These are phyloP conservation scores for Eupithecia insigniata DNA, from an alignment of 2,888 invertebrate genomes.

Conservation along the genomic window DNA sequence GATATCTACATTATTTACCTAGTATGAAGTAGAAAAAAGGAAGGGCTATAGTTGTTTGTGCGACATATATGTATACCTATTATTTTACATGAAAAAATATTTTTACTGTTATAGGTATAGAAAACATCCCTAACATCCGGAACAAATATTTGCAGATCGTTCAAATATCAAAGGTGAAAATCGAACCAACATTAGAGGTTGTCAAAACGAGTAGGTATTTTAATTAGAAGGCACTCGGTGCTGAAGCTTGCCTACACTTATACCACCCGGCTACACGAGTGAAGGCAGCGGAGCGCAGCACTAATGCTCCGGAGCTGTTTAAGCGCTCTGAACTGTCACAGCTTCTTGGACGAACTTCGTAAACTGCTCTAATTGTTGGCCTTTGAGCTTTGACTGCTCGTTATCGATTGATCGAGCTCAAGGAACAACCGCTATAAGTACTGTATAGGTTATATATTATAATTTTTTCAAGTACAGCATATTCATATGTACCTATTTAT, in stretches of 20 bases:
- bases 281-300: background rate
- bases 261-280: background rate
- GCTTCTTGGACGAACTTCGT: constrained; percentile 20
- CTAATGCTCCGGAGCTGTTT: constrained; percentile 14
- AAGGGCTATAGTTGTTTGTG: too few relatives aligned
- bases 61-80: too few relatives aligned
- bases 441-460: background rate
- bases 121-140: too few relatives aligned
- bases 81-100: too few relatives aligned
- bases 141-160: too few relatives aligned
- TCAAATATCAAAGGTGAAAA: too few relatives aligned
- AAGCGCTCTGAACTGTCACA: constrained; percentile 15
- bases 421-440: background rate
- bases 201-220: background rate
- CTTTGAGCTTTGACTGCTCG: constrained; percentile 10
- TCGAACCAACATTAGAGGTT: too few relatives aligned
- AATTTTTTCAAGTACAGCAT: background rate
- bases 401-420: background rate
- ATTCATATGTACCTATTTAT: background rate
- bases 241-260: background rate
- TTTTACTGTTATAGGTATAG: too few relatives aligned
- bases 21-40: too few relatives aligned
- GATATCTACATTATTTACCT: too few relatives aligned
- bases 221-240: background rate
- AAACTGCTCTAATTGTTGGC: constrained; percentile 9